Evolutionary conservation across 2,113 vertebrate genomes (phyloP).

Genomic region (Siphamia tubifer): DNA sequence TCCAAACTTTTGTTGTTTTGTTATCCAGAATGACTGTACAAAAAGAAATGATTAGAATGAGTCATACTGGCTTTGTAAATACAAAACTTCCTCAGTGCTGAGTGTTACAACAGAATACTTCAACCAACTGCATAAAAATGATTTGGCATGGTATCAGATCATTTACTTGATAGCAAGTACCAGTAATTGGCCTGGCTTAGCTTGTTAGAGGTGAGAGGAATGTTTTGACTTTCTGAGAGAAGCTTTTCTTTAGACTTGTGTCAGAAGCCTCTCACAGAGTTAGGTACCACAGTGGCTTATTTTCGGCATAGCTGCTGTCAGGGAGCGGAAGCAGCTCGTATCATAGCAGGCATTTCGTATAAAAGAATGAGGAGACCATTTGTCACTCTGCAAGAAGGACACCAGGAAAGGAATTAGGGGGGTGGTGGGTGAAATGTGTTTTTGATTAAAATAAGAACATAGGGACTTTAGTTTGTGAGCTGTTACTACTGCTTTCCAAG

Average conservation of each 20-base stretch:
- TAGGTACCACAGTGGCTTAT: constrained; percentile 43
- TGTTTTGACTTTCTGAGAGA: constrained; percentile 43
- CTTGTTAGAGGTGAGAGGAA: constrained; percentile 38
- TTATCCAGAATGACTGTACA: constrained; percentile 24
- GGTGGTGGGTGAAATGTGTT: constrained; percentile 74
- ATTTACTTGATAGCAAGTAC: constrained; percentile 18
- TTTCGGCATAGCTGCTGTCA: constrained; percentile 52
- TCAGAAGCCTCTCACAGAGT: constrained; percentile 31
- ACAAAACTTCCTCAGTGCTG: not conserved
- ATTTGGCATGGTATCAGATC: not conserved
- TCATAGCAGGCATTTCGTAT: constrained; percentile 30
- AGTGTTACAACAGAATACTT: constrained; percentile 1
- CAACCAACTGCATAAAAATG: constrained; percentile 15
- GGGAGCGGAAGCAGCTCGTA: constrained; percentile 37
- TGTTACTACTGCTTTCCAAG: constrained; percentile 65
- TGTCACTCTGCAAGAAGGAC: constrained; percentile 60
- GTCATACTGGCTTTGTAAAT: not conserved
- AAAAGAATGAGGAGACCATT: constrained; percentile 70
- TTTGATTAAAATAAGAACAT: constrained; percentile 75
- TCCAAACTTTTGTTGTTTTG: not conserved
- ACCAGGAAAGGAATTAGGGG: constrained; percentile 34
- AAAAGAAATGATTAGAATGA: not conserved
- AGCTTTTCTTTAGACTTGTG: constrained; percentile 16
- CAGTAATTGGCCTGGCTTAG: constrained; percentile 36
- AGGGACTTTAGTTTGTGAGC: constrained; percentile 69